These are phyloP conservation scores for Mungos mungo DNA, from an alignment of 2,113 vertebrate species.

Conservation along the genomic window DNA sequence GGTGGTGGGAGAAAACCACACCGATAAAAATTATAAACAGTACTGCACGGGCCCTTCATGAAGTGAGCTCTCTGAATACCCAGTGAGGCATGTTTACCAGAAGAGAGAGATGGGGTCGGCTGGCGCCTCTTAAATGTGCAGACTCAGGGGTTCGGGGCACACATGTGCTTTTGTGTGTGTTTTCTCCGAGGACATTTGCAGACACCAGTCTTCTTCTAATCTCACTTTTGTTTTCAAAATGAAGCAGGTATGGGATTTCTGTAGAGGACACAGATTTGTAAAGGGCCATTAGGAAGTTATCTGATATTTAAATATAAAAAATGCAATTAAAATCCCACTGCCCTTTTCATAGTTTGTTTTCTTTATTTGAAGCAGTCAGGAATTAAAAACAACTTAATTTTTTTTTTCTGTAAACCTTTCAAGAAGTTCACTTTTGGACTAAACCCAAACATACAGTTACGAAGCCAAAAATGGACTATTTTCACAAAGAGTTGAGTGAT, in stretches of 20 bases:
- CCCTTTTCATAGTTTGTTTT: slow-evolving; percentile 72
- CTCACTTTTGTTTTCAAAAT: slow-evolving; percentile 58
- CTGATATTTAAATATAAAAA: slow-evolving; percentile 70
- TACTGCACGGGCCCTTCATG: not conserved
- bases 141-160: slow-evolving; percentile 38
- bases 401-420: slow-evolving; percentile 66
- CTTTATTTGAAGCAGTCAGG: slow-evolving; percentile 68
- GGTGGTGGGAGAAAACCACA: slow-evolving; percentile 58
- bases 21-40: slow-evolving; percentile 63
- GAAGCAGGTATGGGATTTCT: slow-evolving; percentile 48
- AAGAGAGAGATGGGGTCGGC: slow-evolving; percentile 51
- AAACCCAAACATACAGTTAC: slow-evolving; percentile 56
- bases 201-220: slow-evolving; percentile 51
- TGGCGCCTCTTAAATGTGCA: slow-evolving; percentile 58
- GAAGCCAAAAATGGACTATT: slow-evolving; percentile 75
- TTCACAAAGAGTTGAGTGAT: slow-evolving; percentile 80
- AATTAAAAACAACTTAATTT: slow-evolving; percentile 69
- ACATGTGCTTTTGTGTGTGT: slow-evolving; percentile 59
- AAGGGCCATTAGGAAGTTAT: slow-evolving; percentile 74
- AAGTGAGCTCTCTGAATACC: not conserved
- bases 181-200: slow-evolving; percentile 60
- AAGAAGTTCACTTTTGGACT: slow-evolving; percentile 74
- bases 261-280: slow-evolving; percentile 16
- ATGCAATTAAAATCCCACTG: slow-evolving; percentile 67
- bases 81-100: slow-evolving; percentile 62